These are phyloP conservation scores for Pseudolaguvia tuberculata DNA, from an alignment of 2,113 vertebrate species.

Conservation along the genomic window DNA sequence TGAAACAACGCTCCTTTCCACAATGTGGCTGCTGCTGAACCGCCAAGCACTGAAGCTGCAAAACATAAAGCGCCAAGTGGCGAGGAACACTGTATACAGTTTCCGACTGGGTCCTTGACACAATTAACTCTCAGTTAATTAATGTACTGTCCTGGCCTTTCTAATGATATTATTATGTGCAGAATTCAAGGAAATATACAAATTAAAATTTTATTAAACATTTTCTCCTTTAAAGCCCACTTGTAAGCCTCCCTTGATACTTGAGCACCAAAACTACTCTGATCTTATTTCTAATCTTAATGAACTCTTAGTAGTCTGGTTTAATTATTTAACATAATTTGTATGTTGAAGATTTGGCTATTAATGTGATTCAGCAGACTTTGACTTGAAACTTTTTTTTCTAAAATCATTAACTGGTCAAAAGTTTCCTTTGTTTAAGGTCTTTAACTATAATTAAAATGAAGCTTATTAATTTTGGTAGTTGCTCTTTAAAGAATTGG, in stretches of 20 bases:
- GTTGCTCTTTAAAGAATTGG: conserved; percentile 11
- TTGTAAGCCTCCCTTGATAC: background rate
- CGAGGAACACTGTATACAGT: too few species aligned
- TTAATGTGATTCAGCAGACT: background rate
- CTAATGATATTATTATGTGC: too few species aligned
- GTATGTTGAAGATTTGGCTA: too few species aligned
- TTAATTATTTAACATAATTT: too few species aligned
- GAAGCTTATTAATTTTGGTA: too few species aligned
- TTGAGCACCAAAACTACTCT: background rate
- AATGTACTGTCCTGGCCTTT: background rate
- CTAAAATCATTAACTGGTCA: background rate
- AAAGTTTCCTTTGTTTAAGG: background rate
- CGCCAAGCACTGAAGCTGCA: too few species aligned
- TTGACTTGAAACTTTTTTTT: background rate
- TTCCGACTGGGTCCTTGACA: too few species aligned
- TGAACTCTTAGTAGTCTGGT: background rate
- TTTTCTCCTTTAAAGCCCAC: background rate
- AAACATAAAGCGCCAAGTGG: too few species aligned
- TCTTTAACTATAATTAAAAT: background rate
- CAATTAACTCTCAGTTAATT: background rate
- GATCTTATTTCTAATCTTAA: background rate
- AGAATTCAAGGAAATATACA: too few species aligned
- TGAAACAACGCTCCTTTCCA: too few species aligned
- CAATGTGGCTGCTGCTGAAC: too few species aligned
- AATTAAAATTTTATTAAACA: too few species aligned